Evolutionary conservation across 2,113 vertebrate species (phyloP).

Genomic region (Podarcis muralis): DNA sequence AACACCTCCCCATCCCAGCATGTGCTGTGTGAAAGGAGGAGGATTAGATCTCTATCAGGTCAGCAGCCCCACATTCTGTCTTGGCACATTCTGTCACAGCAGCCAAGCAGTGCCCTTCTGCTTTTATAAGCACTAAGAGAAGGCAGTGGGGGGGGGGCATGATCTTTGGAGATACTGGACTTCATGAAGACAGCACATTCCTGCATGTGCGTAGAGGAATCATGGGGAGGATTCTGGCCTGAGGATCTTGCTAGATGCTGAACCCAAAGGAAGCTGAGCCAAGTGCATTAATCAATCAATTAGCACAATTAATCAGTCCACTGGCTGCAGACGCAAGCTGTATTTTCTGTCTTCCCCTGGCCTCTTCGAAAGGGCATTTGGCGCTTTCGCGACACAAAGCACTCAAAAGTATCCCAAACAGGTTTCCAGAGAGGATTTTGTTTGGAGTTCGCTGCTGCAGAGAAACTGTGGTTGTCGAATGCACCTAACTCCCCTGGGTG

Average conservation of each 20-base stretch:
- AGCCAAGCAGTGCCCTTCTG: too few species aligned
- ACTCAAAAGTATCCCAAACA: background rate
- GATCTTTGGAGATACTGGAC: too few species aligned
- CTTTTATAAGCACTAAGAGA: background rate
- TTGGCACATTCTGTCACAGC: too few species aligned
- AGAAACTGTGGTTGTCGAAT: background rate
- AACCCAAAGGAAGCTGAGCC: background rate
- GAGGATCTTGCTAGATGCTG: background rate
- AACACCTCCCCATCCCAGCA: background rate
- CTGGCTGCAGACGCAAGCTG: background rate
- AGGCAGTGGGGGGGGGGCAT: background rate
- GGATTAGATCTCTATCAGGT: background rate
- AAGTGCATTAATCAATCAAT: background rate
- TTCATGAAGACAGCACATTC: background rate
- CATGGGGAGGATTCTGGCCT: background rate
- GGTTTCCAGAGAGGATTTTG: background rate
- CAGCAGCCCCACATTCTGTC: background rate
- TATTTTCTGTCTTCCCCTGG: background rate
- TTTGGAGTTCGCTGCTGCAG: background rate
- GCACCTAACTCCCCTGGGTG: background rate
- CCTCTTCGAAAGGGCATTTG: background rate
- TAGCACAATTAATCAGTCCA: background rate
- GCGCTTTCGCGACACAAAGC: background rate
- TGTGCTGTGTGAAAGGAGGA: background rate
- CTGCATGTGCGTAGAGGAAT: too few species aligned